A percentile compares a stretch with the other conserved stretches of the same genome.
Evolutionary conservation across 2,888 invertebrate genomes (phyloP).

Genomic region (Hirtodrosophila trivittata): DNA sequence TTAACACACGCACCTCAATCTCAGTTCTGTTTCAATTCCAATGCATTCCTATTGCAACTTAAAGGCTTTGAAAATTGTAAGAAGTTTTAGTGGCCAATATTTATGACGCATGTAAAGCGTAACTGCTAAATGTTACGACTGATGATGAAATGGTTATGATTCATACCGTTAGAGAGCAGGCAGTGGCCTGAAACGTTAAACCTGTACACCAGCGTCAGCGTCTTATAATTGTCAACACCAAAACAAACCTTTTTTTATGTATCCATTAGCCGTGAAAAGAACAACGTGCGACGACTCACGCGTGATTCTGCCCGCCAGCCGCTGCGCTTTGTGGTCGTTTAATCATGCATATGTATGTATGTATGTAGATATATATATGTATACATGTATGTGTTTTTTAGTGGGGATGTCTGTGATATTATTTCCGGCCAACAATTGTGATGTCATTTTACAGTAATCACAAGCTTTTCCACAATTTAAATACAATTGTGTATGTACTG

Average conservation of each 20-base stretch:
- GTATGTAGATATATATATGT: background rate
- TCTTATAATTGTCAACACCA: constrained; percentile 11
- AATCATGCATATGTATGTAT: constrained; percentile 10
- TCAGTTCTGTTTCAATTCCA: constrained; percentile 23
- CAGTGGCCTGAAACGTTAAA: constrained; percentile 7
- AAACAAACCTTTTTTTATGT: constrained; percentile 1
- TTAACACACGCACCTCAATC: background rate
- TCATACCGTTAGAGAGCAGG: constrained; percentile 14
- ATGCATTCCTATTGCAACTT: constrained; percentile 13
- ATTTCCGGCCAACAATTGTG: constrained; percentile 39
- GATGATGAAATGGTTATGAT: constrained; percentile 26
- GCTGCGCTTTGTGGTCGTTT: constrained; percentile 6
- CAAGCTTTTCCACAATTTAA: constrained; percentile 30
- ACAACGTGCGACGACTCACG: constrained; percentile 14
- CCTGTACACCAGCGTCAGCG: background rate
- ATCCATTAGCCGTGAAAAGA: background rate
- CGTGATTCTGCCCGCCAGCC: background rate
- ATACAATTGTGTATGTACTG: constrained; percentile 16
- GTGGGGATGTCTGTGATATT: constrained; percentile 13
- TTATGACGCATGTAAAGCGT: constrained; percentile 26
- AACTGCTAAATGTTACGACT: constrained; percentile 3
- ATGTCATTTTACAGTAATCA: constrained; percentile 32
- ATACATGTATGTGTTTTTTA: background rate
- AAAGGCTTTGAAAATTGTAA: background rate
- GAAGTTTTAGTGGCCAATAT: constrained; percentile 4